Evolutionary conservation across 2,888 invertebrate species (phyloP).

Genomic region (Machimus rusticus): DNA sequence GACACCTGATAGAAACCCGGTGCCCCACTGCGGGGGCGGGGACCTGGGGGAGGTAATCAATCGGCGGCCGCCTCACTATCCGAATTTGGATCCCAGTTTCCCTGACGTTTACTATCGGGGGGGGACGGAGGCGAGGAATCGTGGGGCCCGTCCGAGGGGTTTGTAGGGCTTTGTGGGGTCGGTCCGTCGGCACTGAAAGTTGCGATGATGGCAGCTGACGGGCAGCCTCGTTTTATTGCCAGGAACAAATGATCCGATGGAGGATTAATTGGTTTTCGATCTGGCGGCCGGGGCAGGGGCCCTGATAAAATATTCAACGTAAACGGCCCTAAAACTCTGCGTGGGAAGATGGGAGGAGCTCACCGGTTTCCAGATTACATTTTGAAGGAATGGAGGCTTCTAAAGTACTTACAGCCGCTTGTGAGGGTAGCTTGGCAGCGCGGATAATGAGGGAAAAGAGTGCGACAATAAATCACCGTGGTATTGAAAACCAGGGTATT

Average conservation of each 20-base stretch:
- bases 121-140: too few relatives aligned
- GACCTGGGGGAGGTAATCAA: not conserved
- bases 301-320: conserved; percentile 11
- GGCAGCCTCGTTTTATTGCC: conserved; percentile 8
- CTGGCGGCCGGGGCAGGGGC: not conserved
- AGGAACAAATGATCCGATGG: conserved; percentile 25
- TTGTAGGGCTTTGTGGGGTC: not conserved
- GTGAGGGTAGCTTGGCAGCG: not conserved
- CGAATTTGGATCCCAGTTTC: not conserved
- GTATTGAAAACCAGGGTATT: not conserved
- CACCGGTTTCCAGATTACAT: not conserved
- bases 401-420: not conserved
- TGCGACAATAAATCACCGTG: not conserved
- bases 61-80: not conserved
- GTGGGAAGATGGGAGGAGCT: not conserved
- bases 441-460: not conserved
- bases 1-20: not conserved
- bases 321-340: not conserved
- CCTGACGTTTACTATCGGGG: not conserved
- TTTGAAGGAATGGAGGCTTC: not conserved
- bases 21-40: not conserved
- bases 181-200: conserved; percentile 6
- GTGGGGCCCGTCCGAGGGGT: too few relatives aligned
- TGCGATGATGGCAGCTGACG: conserved; percentile 32
- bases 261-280: conserved; percentile 30